Evolutionary conservation across 2,113 vertebrate species (phyloP).

Genomic region (Carassius carassius): DNA sequence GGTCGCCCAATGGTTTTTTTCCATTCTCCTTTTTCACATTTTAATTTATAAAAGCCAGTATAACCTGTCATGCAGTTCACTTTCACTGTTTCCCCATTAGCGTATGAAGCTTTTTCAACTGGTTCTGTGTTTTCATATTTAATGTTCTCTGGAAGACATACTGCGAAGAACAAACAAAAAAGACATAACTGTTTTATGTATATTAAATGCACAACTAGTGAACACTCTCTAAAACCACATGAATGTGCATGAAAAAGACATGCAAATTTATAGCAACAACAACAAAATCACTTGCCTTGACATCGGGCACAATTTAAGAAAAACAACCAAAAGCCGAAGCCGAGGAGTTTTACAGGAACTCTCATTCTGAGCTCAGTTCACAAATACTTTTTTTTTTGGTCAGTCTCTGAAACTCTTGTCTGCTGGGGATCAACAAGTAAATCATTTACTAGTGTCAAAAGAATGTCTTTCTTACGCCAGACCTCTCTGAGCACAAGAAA

Average conservation of each 20-base stretch:
- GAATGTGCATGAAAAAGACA: background rate
- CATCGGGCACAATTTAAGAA: background rate
- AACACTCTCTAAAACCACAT: slow-evolving; percentile 45
- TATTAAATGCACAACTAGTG: background rate
- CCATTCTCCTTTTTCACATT: no score
- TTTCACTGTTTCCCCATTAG: slow-evolving; percentile 25
- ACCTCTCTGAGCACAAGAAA: background rate
- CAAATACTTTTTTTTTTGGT: background rate
- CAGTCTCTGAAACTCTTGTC: background rate
- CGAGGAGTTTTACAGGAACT: slow-evolving; percentile 9
- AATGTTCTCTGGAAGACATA: slow-evolving; percentile 49
- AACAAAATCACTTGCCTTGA: slow-evolving; percentile 4
- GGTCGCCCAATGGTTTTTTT: no score
- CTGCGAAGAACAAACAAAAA: slow-evolving; percentile 45
- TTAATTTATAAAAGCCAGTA: slow-evolving; percentile 47
- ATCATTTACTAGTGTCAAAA: background rate
- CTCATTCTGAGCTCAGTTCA: slow-evolving; percentile 33
- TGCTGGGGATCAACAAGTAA: background rate
- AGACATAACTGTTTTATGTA: background rate
- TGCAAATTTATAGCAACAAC: background rate
- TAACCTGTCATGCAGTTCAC: slow-evolving; percentile 66
- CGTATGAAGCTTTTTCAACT: background rate
- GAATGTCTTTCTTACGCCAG: background rate
- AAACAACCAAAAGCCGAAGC: background rate
- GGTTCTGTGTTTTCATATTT: slow-evolving; percentile 49